Conservation (phyloP, 53 echinoderm and acorn worm species). For the Antedon mediterranea region DNA sequence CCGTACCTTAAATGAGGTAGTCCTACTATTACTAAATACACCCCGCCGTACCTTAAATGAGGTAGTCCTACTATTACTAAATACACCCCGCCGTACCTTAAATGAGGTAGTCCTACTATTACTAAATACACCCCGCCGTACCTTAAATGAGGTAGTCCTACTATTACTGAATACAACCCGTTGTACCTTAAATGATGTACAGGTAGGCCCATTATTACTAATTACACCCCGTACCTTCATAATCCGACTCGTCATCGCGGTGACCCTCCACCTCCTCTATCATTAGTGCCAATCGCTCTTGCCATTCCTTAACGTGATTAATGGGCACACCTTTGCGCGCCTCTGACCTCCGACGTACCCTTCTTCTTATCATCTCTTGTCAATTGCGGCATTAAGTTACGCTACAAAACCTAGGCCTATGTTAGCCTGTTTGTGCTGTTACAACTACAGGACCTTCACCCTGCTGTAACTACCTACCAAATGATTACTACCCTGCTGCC, state of each 20-base stretch:
- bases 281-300: background rate
- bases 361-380: background rate
- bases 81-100: too few relatives aligned
- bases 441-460: background rate
- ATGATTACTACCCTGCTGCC: too few relatives aligned
- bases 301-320: background rate
- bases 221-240: background rate
- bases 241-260: background rate
- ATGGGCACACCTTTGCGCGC: background rate
- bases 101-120: too few relatives aligned
- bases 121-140: too few relatives aligned
- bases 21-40: too few relatives aligned
- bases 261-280: background rate
- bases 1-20: too few relatives aligned
- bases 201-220: background rate
- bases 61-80: too few relatives aligned
- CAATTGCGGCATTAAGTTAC: background rate
- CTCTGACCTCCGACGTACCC: background rate
- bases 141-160: too few relatives aligned
- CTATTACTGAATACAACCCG: too few relatives aligned
- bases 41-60: too few relatives aligned
- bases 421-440: background rate
- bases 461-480: too few relatives aligned
- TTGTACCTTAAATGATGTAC: too few relatives aligned
- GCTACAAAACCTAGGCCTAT: background rate